A percentile compares a stretch with the other conserved stretches of the same genome.
These are phyloP conservation scores for Macrosiphum euphorbiae DNA, from an alignment of 2,888 invertebrate genomes.

Conservation along the genomic window DNA sequence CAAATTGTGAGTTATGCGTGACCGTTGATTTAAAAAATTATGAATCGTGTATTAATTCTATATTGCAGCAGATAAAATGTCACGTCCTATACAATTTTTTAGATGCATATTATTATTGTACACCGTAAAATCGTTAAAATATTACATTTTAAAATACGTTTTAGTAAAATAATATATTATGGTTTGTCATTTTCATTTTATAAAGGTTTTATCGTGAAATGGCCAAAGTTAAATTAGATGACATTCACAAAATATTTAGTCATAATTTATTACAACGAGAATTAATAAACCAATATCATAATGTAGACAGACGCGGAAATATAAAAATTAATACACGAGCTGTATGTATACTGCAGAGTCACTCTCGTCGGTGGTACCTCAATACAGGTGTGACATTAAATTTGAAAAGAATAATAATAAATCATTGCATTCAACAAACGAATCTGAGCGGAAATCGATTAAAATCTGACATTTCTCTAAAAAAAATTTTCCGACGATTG, in stretches of 20 bases:
- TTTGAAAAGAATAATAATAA: not conserved
- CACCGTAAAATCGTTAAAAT: not conserved
- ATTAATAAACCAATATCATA: too few species aligned
- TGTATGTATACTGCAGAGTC: not conserved
- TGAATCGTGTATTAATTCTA: not conserved
- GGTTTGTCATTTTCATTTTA: not conserved
- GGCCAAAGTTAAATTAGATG: too few species aligned
- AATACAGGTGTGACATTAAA: not conserved
- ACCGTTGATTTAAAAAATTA: not conserved
- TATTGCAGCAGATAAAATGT: not conserved
- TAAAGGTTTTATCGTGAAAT: not conserved
- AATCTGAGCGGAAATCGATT: not conserved
- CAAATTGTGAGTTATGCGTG: not conserved
- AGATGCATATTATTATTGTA: not conserved
- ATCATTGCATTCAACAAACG: not conserved
- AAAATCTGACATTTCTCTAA: not conserved
- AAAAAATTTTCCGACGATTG: not conserved
- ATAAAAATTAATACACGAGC: not conserved
- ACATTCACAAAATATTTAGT: too few species aligned
- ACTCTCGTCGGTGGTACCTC: not conserved
- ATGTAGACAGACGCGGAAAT: not conserved
- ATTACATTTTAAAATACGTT: not conserved
- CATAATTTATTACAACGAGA: too few species aligned
- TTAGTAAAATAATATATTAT: not conserved
- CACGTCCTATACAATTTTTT: not conserved